Base-by-base conservation (phyloP, 1,140 invertebrate genomes). In the Drosophila baimaii region DNA sequence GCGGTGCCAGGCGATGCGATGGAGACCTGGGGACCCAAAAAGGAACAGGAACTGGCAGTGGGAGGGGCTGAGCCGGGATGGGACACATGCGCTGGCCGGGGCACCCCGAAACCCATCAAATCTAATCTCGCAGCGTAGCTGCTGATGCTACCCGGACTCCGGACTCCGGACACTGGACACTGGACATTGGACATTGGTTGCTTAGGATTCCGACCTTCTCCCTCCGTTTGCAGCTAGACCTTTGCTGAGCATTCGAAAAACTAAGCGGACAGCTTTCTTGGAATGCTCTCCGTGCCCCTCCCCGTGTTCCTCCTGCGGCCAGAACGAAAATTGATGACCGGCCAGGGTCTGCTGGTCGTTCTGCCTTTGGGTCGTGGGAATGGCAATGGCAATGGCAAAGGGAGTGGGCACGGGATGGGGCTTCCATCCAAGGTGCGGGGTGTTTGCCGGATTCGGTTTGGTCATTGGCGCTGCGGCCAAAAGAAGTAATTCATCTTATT, bases 401-500 rank as follows among this genome's bases (percentile, higher is more conserved):
- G 25, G 21, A 5, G 15, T 12, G 39, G n/a, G 15, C 5, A 5
- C 6, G 25, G 43, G 19, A 10, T 8, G 13, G 46, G 64, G 41
- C 23, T 25, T 29, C 63, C 39, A 12, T 46, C 37, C 37, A 25
- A 56, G 63, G 39, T 46, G 41, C 44, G 44, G 57, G 58, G 41
- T 39, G 56, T 72, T 65, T 72, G 55, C 35, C 39, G 46, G 44
- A 58, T 64, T 63, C 64, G 68, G 80, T 73, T 74, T 90, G 84
- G 84, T 89, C 84, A 89, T 89, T 89, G 84, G 85, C 84, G 85
- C 84, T 80, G 85, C 69, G 86, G 85, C 84, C 84, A 90, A 90
- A 89, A 89, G 85, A 89, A 89, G 85, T 89, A 89, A 89, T 89
- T 89, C 84, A 89, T 89, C 84, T 89, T 89, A 89, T 89, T 89